Percentiles rank a stretch among this genome's conserved stretches.
Conservation (phyloP, 2,113 vertebrate species). For the Sigmodon hispidus region DNA sequence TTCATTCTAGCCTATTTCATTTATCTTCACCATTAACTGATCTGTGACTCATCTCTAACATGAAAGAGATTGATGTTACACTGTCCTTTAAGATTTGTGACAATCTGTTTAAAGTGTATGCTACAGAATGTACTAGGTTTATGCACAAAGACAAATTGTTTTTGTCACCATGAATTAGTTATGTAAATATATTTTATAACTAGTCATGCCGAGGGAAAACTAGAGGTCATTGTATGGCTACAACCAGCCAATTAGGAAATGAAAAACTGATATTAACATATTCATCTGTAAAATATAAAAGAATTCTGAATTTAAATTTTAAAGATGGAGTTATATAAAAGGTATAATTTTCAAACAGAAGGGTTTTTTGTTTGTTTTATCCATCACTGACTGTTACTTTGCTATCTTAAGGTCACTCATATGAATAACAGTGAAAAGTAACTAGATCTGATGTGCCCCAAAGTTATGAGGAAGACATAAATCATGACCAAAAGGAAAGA, state of each 20-base stretch:
- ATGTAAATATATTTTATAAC: constrained; percentile 17
- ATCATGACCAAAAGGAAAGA: background rate
- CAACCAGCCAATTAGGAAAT: background rate
- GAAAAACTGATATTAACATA: constrained; percentile 14
- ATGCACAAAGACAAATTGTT: constrained; percentile 21
- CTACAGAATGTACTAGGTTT: constrained; percentile 8
- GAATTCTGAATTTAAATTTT: constrained; percentile 32
- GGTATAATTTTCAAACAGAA: background rate
- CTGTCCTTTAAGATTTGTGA: constrained; percentile 1
- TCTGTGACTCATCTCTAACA: constrained; percentile 50
- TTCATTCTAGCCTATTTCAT: background rate
- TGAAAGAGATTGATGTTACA: background rate
- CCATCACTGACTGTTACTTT: background rate
- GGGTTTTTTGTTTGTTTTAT: background rate
- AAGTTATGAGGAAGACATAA: constrained; percentile 19
- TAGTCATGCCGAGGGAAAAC: constrained; percentile 32
- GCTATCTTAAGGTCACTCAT: background rate
- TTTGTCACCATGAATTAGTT: background rate
- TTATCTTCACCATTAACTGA: constrained; percentile 42
- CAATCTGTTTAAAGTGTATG: background rate
- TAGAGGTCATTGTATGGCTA: constrained; percentile 6
- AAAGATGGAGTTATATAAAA: background rate
- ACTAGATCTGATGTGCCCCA: background rate
- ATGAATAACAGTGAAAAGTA: background rate
- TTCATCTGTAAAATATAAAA: background rate